phyloP scores from a whole-genome alignment of 2,888 invertebrate species.

The Aspidiotus rigidus region DNA sequence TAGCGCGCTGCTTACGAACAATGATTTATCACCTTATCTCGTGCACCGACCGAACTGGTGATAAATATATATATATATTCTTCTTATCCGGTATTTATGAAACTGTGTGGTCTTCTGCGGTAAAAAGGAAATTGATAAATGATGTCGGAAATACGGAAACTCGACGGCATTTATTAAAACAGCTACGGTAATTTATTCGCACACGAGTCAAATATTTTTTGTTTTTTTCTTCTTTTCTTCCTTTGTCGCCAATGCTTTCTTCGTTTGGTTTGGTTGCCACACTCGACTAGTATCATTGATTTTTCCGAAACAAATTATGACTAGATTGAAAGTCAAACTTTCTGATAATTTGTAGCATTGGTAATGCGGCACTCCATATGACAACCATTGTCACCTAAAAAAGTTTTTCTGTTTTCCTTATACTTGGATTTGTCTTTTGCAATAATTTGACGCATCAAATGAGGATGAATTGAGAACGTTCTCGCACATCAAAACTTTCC shows the following conservation, averaged over 20 bases:
- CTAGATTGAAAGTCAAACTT: neutral
- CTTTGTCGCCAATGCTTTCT: neutral
- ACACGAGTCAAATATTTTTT: neutral
- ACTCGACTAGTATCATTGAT: too few species aligned
- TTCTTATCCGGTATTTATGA: slow-evolving; percentile 33
- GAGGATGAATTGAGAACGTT: too few species aligned
- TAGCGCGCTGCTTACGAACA: slow-evolving; percentile 16
- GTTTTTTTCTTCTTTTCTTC: neutral
- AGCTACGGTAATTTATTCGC: slow-evolving; percentile 16
- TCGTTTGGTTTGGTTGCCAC: too few species aligned
- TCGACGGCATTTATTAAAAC: slow-evolving; percentile 28
- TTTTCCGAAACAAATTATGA: neutral
- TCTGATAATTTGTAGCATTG: neutral
- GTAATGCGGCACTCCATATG: too few species aligned
- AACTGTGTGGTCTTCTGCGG: slow-evolving; percentile 26
- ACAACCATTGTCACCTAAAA: too few species aligned
- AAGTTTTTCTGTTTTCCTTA: too few species aligned
- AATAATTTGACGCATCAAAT: too few species aligned
- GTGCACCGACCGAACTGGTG: slow-evolving; percentile 21
- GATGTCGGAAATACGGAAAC: slow-evolving; percentile 21
- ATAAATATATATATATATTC: slow-evolving; percentile 25
- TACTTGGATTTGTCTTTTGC: too few species aligned
- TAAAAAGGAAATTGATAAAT: slow-evolving; percentile 32
- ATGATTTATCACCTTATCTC: slow-evolving; percentile 32
- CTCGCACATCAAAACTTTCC: too few species aligned